Evolutionary conservation across 2,888 invertebrate species (phyloP), one percentile per base, ranked within the genome.

Genomic region (Drosophila leonis): DNA sequence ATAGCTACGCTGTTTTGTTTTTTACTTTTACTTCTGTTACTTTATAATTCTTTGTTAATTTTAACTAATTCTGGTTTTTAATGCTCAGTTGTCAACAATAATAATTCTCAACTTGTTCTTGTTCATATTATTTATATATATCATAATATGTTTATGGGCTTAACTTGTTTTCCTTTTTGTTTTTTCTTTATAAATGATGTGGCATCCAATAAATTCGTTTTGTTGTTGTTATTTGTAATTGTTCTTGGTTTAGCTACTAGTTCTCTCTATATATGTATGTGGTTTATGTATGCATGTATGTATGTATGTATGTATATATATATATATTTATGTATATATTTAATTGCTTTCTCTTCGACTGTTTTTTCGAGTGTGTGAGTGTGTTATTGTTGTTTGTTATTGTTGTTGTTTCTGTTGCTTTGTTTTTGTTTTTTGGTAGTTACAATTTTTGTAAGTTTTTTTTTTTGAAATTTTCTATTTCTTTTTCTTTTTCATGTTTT

Each of bases 121-220:
- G 65, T 65, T 59, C 63, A 71, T 65, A 76, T 72, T 33, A 20
- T 13, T 31, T 2, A 72, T 15, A 20, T 49, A 49, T 31, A 72
- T 67, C 24, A 76, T 74, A 71, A 75, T 78, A 48, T 80, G 60
- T 82, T 72, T 86, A 80, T 89, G 73, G 72, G 76, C 66, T 73
- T 82, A 63, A 54, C 35, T 66, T 72, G 64, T 64, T 46, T 44
- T 27, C 64, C 41, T 33, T 48, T 65, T 68, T 65, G 46, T 46
- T 60, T 60, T 72, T 65, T 83, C 69, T 79, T 78, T 87, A 91
- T 91, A 92, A 92, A 92, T 92, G 92, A 92, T 92, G 92, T 92
- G 92, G 92, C 92, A 93, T 92, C 93, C 92, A 92, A 92, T 92
- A 92, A 92, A 92, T 92, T 92, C 92, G 92, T 92, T 93, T 92